Evolutionary conservation across 2,113 vertebrate genomes (phyloP).

Genomic region (Dicaeum eximium): DNA sequence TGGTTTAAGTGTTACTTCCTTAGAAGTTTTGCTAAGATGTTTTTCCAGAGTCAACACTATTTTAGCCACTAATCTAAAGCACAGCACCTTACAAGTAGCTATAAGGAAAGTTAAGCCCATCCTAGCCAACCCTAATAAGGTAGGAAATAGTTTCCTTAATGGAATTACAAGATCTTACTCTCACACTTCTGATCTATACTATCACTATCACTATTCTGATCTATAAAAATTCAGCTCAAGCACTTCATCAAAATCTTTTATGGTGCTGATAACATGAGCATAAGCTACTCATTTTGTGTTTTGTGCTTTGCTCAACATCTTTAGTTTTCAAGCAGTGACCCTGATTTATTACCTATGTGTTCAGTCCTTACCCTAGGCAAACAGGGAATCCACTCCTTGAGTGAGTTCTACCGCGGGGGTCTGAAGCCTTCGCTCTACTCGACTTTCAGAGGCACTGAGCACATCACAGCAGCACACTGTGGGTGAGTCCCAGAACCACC

Average conservation of each 20-base stretch:
- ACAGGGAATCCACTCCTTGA: background rate
- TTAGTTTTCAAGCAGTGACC: background rate
- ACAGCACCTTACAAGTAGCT: background rate
- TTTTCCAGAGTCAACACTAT: background rate
- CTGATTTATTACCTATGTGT: background rate
- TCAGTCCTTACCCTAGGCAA: background rate
- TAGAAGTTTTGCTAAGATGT: background rate
- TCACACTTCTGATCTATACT: background rate
- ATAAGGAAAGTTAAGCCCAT: background rate
- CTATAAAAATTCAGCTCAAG: background rate
- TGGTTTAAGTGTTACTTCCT: background rate
- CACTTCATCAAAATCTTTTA: background rate
- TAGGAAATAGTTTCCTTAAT: background rate
- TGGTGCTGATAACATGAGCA: background rate
- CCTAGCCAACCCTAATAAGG: background rate
- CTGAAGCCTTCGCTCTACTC: background rate
- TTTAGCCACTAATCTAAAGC: background rate
- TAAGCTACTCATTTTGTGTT: background rate
- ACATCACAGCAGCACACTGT: background rate
- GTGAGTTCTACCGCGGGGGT: accelerated
- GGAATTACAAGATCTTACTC: background rate
- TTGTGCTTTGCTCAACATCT: background rate
- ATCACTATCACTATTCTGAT: too few relatives aligned
- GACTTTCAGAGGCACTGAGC: background rate
- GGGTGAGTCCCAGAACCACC: background rate